These are phyloP conservation scores for Aethes cnicana DNA, from an alignment of 2,888 invertebrate genomes.

Conservation along the genomic window DNA sequence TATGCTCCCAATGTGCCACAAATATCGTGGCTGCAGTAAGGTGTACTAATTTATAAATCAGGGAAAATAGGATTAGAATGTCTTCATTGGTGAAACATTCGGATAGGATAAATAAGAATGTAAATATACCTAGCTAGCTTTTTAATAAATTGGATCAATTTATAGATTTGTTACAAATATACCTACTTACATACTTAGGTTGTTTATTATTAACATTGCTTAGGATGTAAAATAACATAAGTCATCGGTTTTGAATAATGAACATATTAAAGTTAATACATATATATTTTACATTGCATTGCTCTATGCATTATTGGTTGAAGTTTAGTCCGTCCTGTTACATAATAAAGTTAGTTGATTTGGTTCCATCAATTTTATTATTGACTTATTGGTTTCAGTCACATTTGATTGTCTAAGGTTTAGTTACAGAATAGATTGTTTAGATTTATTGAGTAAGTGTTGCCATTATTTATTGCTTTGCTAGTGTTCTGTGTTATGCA, in stretches of 20 bases:
- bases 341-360: slow-evolving; percentile 35
- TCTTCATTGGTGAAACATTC: background rate
- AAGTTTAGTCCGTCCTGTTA: slow-evolving; percentile 49
- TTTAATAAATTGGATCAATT: slow-evolving; percentile 47
- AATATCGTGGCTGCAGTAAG: slow-evolving; percentile 38
- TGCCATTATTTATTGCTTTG: background rate
- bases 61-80: background rate
- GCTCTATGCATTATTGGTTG: slow-evolving; percentile 30
- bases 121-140: slow-evolving; percentile 48
- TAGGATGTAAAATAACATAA: too few species aligned
- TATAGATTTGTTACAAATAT: slow-evolving; percentile 4
- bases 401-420: background rate
- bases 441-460: slow-evolving; percentile 1
- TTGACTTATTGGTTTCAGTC: background rate
- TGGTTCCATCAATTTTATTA: slow-evolving; percentile 36
- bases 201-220: slow-evolving; percentile 1
- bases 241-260: too few species aligned
- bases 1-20: slow-evolving; percentile 59
- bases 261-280: too few species aligned
- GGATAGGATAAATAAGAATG: background rate
- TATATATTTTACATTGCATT: slow-evolving; percentile 9
- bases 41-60: background rate
- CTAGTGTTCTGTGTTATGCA: background rate
- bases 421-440: background rate
- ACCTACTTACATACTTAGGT: slow-evolving; percentile 1